Evolutionary conservation across 2,113 vertebrate genomes (phyloP), one percentile per base, ranked within the genome.

Genomic region (Myotis brandtii): DNA sequence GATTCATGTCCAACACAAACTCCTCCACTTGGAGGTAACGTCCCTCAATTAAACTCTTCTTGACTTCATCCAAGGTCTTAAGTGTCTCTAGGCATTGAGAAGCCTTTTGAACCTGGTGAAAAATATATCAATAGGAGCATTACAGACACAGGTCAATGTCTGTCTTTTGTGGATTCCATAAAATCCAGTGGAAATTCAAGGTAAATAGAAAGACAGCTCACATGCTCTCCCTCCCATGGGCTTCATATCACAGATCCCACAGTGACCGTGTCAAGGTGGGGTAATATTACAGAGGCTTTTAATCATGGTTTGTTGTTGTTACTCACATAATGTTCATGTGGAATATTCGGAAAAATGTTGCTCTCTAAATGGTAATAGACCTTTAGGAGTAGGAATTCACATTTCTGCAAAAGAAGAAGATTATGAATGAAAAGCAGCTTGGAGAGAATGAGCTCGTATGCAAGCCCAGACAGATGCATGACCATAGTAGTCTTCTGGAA

Each of bases 321-420:
- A 97, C 96, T 97, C 76, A 96, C 94, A 9, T 90, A 77, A 56
- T 77, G 82, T 62, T 89, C 91, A 54, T 80, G n/a, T 4, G 96
- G 96, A 72, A 95, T 94, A 59, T 54, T 81, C 20, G 46, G 23
- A 67, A 97, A 97, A 86, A 95, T 75, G 43, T 72, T 70, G 18
- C 84, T 95, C 76, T 97, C 92, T 4, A 77, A 66, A 91, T 43
- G 89, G 75, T 66, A 85, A 9, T 96, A 97, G 92, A 90, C 66
- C 32, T 40, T 96, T 66, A 96, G 48, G 56, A 97, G 95, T 32
- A 97, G 32, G 69, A 92, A 87, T 4, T 90, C 96, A 88, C 97
- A 97, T 92, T 92, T 97, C 96, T 97, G 90, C 70, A 95, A 93
- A 37, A 95, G 88, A 79, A 93, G 7, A 11, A 32, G n/a, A 17